Evolutionary conservation across 2,888 invertebrate genomes (phyloP), one percentile per base, ranked within the genome.

Genomic region (Tiphia femorata): DNA sequence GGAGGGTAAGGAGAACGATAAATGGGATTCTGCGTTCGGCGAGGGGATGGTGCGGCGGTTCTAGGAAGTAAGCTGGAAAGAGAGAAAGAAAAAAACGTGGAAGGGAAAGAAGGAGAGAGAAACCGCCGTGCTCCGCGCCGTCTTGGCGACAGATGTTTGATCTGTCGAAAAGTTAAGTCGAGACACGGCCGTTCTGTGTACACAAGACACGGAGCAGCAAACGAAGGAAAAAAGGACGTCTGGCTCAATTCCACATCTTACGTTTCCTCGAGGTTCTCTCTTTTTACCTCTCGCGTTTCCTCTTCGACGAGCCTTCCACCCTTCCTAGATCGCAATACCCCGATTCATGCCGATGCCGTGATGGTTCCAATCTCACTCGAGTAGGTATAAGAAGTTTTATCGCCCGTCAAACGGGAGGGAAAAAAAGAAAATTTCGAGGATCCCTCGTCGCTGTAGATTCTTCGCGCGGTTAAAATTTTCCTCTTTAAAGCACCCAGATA

Each of bases 71-170:
- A 20, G 7, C 12, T n/a, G n/a, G 17, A 5, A 7, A 40, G 6
- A 19, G 38, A 10, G 21, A 30, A 17, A 35, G 17, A 38, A 10
- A 38, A 8, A 38, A n/a, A 20, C n/a, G 12, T 1, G n/a, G 43
- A 44, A 54, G 27, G 30, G 23, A n/a, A 37, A 46, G 38, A 30
- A 30, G 19, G 33, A 44, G 38, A 29, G n/a, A n/a, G n/a, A n/a
- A n/a, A n/a, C n/a, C n/a, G n/a, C n/a, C n/a, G n/a, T n/a, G n/a
- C n/a, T n/a, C n/a, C n/a, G n/a, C n/a, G n/a, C n/a, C n/a, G 8
- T 38, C 54, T 40, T 41, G 49, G 53, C 62, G 58, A 62, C 67
- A 60, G 62, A 60, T 68, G 65, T 65, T 65, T 58, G 58, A 68
- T 58, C 52, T 44, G 62, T 46, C 55, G 44, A 49, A 58, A 68